These are phyloP conservation scores for Caenorhabditis parvicauda DNA, from an alignment of 2,888 invertebrate species.

Conservation along the genomic window DNA sequence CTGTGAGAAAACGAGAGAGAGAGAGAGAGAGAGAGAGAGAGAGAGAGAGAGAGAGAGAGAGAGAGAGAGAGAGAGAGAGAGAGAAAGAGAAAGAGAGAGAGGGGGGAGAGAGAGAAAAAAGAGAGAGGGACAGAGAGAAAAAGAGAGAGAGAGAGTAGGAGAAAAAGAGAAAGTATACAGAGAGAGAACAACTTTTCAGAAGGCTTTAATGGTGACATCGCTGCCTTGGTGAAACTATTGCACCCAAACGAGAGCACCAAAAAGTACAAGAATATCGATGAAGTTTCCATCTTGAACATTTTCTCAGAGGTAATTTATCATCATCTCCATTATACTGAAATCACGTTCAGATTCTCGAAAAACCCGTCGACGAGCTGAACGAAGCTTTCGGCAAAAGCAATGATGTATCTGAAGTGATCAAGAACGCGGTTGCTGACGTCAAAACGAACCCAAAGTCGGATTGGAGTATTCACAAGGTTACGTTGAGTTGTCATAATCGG, in stretches of 20 bases:
- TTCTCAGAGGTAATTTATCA: constrained; percentile 67
- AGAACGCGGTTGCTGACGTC: constrained; percentile 75
- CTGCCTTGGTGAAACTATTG: constrained; percentile 78
- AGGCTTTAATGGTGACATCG: constrained; percentile 35
- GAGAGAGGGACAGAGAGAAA: too few relatives aligned
- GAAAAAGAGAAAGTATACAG: too few relatives aligned
- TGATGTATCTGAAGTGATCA: constrained; percentile 84
- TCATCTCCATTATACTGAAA: neutral
- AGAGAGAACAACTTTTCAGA: constrained; percentile 10
- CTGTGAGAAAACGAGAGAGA: neutral
- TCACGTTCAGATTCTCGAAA: constrained; percentile 71
- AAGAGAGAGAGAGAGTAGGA: too few relatives aligned
- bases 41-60: too few relatives aligned
- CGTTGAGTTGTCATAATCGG: too few relatives aligned
- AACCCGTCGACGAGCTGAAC: constrained; percentile 78
- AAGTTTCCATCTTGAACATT: constrained; percentile 84
- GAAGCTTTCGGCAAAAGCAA: constrained; percentile 77
- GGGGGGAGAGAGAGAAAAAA: too few relatives aligned
- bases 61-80: too few relatives aligned
- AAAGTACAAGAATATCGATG: constrained; percentile 87
- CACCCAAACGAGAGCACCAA: constrained; percentile 80
- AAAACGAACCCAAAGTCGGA: constrained; percentile 38
- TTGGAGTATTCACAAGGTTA: constrained; percentile 44
- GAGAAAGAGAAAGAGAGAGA: too few relatives aligned
- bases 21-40: too few relatives aligned